These are phyloP conservation scores for Ectemnius lituratus DNA, from an alignment of 2,888 invertebrate species.

Conservation along the genomic window DNA sequence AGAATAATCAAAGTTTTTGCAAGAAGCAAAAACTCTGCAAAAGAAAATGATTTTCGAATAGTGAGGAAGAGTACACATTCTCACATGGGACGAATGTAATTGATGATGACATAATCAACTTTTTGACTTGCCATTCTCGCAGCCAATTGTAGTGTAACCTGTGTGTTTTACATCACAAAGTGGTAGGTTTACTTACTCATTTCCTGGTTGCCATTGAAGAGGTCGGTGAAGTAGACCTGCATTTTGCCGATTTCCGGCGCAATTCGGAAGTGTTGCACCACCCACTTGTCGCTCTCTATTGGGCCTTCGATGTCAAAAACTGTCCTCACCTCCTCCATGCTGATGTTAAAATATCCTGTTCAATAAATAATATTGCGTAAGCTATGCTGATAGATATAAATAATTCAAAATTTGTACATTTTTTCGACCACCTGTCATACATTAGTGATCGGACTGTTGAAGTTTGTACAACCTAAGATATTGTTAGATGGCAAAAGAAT, in stretches of 20 bases:
- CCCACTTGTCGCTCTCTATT: conserved; percentile 70
- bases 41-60: too few relatives aligned
- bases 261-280: conserved; percentile 80
- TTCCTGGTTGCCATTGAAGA: conserved; percentile 81
- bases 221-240: conserved; percentile 81
- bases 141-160: too few relatives aligned
- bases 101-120: too few relatives aligned
- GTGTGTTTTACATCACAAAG: too few relatives aligned
- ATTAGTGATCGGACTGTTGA: too few relatives aligned
- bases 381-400: not conserved
- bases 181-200: conserved; percentile 80
- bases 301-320: conserved; percentile 68
- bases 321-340: conserved; percentile 66
- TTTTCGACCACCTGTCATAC: not conserved
- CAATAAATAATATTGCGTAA: not conserved
- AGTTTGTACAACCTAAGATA: too few relatives aligned
- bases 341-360: conserved; percentile 72
- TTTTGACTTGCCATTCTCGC: too few relatives aligned
- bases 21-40: too few relatives aligned
- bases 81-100: too few relatives aligned
- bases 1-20: too few relatives aligned
- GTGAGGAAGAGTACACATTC: too few relatives aligned
- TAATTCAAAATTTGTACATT: not conserved
- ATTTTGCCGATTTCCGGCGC: conserved; percentile 83
- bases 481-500: too few relatives aligned